phyloP scores from a whole-genome alignment of 2,113 vertebrate genomes.

The Physeter macrocephalus region DNA sequence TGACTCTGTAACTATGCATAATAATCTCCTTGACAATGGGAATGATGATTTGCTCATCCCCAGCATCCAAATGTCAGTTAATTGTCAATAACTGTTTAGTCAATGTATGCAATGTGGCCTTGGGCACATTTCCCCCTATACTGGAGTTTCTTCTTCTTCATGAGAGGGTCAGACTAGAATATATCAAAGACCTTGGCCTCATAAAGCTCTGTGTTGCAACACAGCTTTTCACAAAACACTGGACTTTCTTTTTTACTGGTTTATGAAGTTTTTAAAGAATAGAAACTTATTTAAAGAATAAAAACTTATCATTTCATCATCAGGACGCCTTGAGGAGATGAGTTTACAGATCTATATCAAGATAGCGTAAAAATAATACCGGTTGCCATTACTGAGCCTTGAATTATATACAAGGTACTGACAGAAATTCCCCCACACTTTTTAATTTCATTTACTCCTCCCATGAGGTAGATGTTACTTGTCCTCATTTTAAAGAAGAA shows the following conservation, averaged over 20 bases:
- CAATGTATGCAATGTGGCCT: neutral
- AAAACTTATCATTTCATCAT: neutral
- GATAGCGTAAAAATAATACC: neutral
- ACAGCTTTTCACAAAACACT: neutral
- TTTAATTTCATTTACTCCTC: neutral
- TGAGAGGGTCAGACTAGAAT: neutral
- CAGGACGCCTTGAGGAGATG: neutral
- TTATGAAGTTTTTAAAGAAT: neutral
- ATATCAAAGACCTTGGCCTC: neutral
- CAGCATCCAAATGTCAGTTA: neutral
- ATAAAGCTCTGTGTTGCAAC: neutral
- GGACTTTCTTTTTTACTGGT: neutral
- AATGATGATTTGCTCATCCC: neutral
- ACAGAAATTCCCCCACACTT: neutral
- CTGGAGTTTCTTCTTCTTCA: neutral
- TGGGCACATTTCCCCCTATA: neutral
- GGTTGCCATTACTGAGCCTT: neutral
- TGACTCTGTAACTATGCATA: neutral
- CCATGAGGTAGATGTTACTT: neutral
- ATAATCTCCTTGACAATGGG: neutral
- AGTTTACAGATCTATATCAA: slow-evolving; percentile 7
- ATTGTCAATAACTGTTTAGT: neutral
- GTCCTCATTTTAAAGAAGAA: neutral
- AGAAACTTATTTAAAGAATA: slow-evolving; percentile 16
- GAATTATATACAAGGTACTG: neutral